Percentiles rank a stretch among this genome's conserved stretches.
These are phyloP conservation scores for Actinemys pallida DNA, from an alignment of 2,113 vertebrate species.

Conservation along the genomic window DNA sequence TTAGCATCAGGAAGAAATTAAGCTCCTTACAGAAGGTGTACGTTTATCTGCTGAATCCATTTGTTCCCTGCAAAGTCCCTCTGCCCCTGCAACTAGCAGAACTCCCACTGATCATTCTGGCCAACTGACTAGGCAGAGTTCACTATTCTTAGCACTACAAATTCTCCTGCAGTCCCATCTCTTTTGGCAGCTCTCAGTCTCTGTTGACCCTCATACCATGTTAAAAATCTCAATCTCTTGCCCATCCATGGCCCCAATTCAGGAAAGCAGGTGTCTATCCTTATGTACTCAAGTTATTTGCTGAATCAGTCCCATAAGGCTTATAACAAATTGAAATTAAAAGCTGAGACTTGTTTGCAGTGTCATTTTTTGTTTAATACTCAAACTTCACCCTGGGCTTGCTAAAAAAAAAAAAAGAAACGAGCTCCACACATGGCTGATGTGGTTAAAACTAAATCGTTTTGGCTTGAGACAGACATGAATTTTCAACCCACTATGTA, in stretches of 20 bases:
- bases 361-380: conserved; percentile 59
- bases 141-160: background rate
- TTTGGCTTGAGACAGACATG: conserved; percentile 56
- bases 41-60: background rate
- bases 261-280: conserved; percentile 29
- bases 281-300: background rate
- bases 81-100: background rate
- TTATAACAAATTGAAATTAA: conserved; percentile 37
- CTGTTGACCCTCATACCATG: background rate
- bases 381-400: conserved; percentile 51
- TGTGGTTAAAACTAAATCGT: conserved; percentile 59
- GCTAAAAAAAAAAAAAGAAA: conserved; percentile 67
- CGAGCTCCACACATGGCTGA: conserved; percentile 59
- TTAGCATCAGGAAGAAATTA: conserved; percentile 54
- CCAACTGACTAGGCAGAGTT: background rate
- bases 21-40: conserved; percentile 3
- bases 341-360: conserved; percentile 40
- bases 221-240: background rate
- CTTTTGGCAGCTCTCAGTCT: background rate
- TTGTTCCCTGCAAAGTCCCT: accelerated
- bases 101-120: background rate
- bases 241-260: background rate
- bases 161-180: background rate
- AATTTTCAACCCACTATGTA: conserved; percentile 60
- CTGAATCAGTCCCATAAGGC: background rate